Conservation (phyloP, 2,113 vertebrate genomes). For the Micronycteris hirsuta region DNA sequence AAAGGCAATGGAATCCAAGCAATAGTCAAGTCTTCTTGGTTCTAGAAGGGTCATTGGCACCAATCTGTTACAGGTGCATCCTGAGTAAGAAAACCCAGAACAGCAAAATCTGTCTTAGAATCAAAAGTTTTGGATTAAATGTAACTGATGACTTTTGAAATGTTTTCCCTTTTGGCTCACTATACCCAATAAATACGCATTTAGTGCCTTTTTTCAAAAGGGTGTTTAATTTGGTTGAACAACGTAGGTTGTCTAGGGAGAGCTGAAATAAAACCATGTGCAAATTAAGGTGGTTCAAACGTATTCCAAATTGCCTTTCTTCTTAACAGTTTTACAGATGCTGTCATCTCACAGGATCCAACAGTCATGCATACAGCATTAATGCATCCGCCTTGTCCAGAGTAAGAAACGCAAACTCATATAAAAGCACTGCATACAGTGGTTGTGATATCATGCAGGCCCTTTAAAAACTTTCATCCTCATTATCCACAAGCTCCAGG, state of each 20-base stretch:
- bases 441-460: background rate
- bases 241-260: background rate
- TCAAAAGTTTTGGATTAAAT: background rate
- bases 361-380: background rate
- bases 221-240: background rate
- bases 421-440: background rate
- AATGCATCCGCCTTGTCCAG: background rate
- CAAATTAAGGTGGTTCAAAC: background rate
- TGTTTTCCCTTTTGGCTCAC: background rate
- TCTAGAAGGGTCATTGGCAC: background rate
- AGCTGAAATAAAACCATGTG: background rate
- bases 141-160: background rate
- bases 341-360: background rate
- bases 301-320: background rate
- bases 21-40: background rate
- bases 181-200: background rate
- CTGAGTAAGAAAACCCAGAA: background rate
- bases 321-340: background rate
- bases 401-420: conserved; percentile 3
- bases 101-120: background rate
- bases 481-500: background rate
- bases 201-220: background rate
- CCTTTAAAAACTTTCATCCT: background rate
- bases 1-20: background rate
- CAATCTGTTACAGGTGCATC: background rate